These are phyloP conservation scores for Zygogramma bicolorata DNA, from an alignment of 2,888 invertebrate genomes.

Conservation along the genomic window DNA sequence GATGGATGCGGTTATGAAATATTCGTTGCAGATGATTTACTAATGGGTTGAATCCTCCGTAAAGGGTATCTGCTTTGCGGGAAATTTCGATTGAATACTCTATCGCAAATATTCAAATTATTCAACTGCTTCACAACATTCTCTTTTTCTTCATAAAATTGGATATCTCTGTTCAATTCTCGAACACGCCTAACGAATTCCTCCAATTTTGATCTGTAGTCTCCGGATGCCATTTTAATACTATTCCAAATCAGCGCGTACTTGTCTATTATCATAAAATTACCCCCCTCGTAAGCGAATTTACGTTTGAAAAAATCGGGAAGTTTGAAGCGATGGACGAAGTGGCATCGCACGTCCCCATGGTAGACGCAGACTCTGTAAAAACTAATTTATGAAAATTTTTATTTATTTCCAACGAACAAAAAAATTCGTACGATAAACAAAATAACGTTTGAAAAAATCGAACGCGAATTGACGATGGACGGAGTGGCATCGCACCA, in stretches of 20 bases:
- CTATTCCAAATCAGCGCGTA: neutral
- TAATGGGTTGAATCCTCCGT: neutral
- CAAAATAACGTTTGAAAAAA: too few species aligned
- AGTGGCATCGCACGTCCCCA: too few species aligned
- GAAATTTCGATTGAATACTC: neutral
- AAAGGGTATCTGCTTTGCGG: neutral
- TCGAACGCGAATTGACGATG: too few species aligned
- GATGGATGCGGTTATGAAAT: neutral
- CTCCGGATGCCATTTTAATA: neutral
- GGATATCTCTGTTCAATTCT: neutral
- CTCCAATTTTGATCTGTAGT: neutral
- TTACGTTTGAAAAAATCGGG: too few species aligned
- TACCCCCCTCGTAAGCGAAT: neutral
- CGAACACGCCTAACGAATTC: neutral
- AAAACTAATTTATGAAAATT: too few species aligned
- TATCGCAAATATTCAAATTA: neutral
- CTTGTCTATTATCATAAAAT: neutral
- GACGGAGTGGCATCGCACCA: neutral
- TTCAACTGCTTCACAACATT: neutral
- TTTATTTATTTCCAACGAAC: too few species aligned
- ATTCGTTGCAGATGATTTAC: neutral
- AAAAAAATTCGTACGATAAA: too few species aligned
- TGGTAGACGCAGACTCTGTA: too few species aligned
- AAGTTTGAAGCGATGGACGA: too few species aligned
- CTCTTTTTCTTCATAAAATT: neutral